Conservation (phyloP, 2,113 vertebrate species). For the Phalacrocorax aristotelis region DNA sequence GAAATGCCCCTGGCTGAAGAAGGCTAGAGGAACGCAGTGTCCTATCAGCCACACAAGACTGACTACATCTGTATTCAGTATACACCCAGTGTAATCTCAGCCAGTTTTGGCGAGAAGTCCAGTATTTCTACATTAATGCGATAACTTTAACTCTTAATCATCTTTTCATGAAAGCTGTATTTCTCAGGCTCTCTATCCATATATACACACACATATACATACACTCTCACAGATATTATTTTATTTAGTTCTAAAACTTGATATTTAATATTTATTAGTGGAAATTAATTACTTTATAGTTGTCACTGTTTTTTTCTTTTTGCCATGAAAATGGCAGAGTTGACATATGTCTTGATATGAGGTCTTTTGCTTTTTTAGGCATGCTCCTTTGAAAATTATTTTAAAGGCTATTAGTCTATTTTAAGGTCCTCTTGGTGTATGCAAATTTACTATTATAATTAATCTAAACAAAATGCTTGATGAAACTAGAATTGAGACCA, state of each 20-base stretch:
- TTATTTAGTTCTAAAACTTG: background rate
- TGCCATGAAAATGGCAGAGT: background rate
- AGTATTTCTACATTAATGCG: background rate
- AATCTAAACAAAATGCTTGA: background rate
- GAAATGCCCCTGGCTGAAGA: background rate
- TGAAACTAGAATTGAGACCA: background rate
- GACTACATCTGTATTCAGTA: background rate
- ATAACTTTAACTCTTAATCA: background rate
- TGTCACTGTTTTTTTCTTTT: background rate
- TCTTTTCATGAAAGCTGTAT: background rate
- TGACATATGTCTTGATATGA: background rate
- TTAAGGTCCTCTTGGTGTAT: background rate
- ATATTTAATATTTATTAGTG: background rate
- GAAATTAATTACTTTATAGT: background rate
- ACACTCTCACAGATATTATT: background rate
- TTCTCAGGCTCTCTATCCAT: background rate
- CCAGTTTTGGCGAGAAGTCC: background rate
- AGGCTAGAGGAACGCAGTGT: background rate
- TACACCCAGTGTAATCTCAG: fast-evolving
- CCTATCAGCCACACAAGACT: background rate
- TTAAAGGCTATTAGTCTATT: background rate
- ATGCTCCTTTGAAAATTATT: background rate
- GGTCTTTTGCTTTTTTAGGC: background rate
- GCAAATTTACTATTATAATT: background rate
- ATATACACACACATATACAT: background rate